phyloP scores from a whole-genome alignment of 37 sponge, comb jelly and placozoan species.

The Axinella damicornis region DNA sequence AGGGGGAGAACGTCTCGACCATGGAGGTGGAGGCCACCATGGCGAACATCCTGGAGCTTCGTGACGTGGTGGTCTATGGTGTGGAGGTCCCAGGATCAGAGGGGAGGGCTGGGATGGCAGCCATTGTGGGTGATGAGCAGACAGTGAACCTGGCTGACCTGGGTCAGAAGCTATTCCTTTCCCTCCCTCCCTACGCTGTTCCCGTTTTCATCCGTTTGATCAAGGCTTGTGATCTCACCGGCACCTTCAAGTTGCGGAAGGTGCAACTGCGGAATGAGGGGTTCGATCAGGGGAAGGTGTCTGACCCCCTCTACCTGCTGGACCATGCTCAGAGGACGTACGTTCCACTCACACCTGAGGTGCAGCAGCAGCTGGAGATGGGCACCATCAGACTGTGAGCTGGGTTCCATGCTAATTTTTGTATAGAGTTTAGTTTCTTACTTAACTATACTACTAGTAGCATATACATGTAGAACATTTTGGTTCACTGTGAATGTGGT shows the following conservation, averaged over 20 bases:
- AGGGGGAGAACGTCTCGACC: constrained; percentile 95
- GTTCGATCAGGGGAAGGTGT: constrained; percentile 52
- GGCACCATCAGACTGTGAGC: constrained; percentile 33
- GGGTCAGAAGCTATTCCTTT: constrained; percentile 42
- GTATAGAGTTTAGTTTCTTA: too few species aligned
- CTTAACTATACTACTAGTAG: too few species aligned
- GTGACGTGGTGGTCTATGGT: constrained; percentile 87
- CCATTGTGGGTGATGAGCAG: constrained; percentile 54
- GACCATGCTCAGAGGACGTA: constrained; percentile 62
- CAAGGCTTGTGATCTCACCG: constrained; percentile 63
- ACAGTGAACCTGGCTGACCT: constrained; percentile 73
- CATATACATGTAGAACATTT: too few species aligned
- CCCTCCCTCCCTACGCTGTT: constrained; percentile 86
- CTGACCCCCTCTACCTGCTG: constrained; percentile 88
- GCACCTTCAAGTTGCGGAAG: constrained; percentile 84
- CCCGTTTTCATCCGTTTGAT: constrained; percentile 86
- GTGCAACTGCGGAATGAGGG: constrained; percentile 66
- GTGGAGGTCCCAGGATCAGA: constrained; percentile 87
- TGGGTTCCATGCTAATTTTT: background rate
- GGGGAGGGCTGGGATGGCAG: constrained; percentile 92
- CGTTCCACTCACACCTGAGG: constrained; percentile 70
- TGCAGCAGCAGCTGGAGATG: constrained; percentile 35
- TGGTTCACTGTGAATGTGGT: too few species aligned
- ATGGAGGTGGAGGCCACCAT: constrained; percentile 84
- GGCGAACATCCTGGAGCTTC: constrained; percentile 38